A percentile compares a stretch with the other conserved stretches of the same genome.
Conservation (phyloP, 1,140 invertebrate species). For the Ladona fulva region DNA sequence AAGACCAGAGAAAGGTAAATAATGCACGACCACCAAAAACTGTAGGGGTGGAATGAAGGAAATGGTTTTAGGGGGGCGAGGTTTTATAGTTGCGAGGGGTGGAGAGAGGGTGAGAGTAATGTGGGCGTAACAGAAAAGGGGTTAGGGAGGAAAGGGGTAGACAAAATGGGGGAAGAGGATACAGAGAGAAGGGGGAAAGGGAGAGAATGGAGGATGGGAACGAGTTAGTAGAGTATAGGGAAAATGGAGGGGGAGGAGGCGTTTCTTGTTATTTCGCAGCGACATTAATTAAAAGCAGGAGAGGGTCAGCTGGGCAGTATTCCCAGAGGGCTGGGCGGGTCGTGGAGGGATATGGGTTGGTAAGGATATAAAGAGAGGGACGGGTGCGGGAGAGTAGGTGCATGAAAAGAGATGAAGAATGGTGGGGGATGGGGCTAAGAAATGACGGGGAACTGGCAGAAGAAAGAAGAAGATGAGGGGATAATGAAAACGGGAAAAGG, state of each 20-base stretch:
- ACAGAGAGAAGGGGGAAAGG: not conserved
- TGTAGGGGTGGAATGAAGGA: too few relatives aligned
- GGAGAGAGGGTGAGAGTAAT: not conserved
- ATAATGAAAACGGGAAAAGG: not conserved
- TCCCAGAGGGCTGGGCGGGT: not conserved
- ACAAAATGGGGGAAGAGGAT: not conserved
- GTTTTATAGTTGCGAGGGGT: not conserved
- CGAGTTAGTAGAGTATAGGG: not conserved
- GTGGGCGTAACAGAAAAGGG: not conserved
- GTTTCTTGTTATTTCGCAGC: not conserved
- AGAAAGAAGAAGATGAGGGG: not conserved
- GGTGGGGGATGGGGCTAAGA: not conserved
- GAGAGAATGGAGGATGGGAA: not conserved
- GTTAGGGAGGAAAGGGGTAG: not conserved
- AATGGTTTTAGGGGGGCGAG: not conserved
- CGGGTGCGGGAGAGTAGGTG: too few relatives aligned
- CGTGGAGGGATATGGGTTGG: not conserved
- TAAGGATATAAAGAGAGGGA: not conserved
- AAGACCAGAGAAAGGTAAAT: too few relatives aligned
- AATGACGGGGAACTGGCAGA: not conserved
- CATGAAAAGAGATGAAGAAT: not conserved
- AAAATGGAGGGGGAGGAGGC: not conserved
- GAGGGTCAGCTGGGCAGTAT: slow-evolving; percentile 1
- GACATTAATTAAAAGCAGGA: slow-evolving; percentile 5
- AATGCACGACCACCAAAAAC: too few relatives aligned